These are phyloP conservation scores for Lamprologus callipterus DNA, from an alignment of 2,113 vertebrate genomes.

Conservation along the genomic window DNA sequence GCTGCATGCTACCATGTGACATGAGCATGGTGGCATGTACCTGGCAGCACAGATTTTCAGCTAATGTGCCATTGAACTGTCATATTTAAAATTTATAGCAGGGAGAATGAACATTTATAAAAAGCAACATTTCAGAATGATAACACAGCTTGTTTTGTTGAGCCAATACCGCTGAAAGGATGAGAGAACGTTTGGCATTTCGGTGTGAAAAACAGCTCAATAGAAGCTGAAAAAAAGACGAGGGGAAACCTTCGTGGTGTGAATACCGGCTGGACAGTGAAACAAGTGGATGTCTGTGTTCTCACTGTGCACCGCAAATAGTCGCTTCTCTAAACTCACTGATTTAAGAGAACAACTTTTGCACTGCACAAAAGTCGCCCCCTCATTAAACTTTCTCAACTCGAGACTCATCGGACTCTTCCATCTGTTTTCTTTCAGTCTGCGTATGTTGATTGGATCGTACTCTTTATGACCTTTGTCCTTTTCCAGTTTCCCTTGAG, in stretches of 20 bases:
- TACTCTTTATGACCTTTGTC: not conserved
- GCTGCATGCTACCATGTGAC: not conserved
- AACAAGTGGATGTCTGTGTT: not conserved
- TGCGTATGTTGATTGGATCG: not conserved
- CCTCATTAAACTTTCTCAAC: not conserved
- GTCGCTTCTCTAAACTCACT: not conserved
- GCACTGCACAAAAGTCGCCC: not conserved
- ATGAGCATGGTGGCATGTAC: not conserved
- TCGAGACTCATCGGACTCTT: not conserved
- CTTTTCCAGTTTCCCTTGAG: not conserved
- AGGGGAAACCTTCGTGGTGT: not conserved
- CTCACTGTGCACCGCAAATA: not conserved
- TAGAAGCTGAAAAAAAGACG: not conserved
- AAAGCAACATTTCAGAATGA: not conserved
- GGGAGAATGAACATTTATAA: not conserved
- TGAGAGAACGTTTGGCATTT: not conserved
- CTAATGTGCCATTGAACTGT: not conserved
- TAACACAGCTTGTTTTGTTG: not conserved
- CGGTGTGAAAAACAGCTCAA: not conserved
- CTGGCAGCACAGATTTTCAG: not conserved
- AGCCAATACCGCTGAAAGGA: not conserved
- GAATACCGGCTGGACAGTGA: not conserved
- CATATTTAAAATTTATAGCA: not conserved
- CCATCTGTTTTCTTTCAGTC: not conserved
- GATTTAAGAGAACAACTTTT: not conserved